phyloP scores from a whole-genome alignment of 1,140 invertebrate genomes.

The Tetragnatha versicolor region DNA sequence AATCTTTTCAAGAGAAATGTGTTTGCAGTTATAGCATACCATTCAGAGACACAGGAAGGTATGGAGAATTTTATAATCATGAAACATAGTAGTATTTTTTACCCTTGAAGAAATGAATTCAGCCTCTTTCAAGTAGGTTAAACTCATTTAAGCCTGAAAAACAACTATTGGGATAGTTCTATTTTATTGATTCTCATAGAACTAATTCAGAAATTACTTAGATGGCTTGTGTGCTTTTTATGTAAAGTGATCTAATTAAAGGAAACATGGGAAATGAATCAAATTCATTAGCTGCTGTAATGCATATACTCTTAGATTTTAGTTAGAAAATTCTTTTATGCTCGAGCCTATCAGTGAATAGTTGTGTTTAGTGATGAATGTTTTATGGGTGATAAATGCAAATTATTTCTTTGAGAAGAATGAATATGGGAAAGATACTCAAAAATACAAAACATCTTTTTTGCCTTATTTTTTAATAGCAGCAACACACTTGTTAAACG shows the following conservation, averaged over 20 bases:
- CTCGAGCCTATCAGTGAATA: background rate
- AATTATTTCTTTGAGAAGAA: background rate
- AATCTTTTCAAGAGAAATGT: constrained; percentile 29
- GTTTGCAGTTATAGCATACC: constrained; percentile 6
- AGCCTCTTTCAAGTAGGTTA: constrained; percentile 44
- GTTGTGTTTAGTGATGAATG: constrained; percentile 4
- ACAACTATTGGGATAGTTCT: constrained; percentile 9
- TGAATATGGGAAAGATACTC: background rate
- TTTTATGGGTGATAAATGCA: background rate
- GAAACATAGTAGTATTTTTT: constrained; percentile 50
- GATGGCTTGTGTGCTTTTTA: constrained; percentile 33
- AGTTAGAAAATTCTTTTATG: constrained; percentile 23
- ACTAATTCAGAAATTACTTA: constrained; percentile 1
- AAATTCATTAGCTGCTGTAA: constrained; percentile 22
- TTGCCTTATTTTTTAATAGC: constrained; percentile 28
- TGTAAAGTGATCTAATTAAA: background rate
- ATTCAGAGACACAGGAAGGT: constrained; percentile 2
- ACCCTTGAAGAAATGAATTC: constrained; percentile 34
- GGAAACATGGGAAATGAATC: constrained; percentile 1
- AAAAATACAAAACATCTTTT: constrained; percentile 7
- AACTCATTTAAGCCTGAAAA: constrained; percentile 21
- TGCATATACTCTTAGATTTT: constrained; percentile 27
- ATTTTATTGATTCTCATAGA: constrained; percentile 35
- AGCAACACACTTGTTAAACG: constrained; percentile 36
- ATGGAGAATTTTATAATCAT: constrained; percentile 45